phyloP scores from a whole-genome alignment of 2,888 invertebrate species.

The Pseudococcus longispinus region DNA sequence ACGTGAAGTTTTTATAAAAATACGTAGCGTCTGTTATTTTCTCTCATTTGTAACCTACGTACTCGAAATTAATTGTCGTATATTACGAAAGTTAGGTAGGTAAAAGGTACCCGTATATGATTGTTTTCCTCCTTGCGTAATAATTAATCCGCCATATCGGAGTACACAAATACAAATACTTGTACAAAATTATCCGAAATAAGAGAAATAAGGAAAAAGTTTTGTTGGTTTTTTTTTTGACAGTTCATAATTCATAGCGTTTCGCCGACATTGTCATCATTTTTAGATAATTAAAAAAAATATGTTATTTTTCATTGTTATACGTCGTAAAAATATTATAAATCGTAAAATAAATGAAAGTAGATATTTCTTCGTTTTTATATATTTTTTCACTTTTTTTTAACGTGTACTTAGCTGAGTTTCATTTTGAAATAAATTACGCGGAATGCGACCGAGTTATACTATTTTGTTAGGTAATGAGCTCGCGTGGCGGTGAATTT shows the following conservation, averaged over 20 bases:
- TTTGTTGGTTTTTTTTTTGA: not conserved
- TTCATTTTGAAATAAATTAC: not conserved
- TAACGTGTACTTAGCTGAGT: not conserved
- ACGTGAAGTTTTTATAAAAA: not conserved
- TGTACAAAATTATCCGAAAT: not conserved
- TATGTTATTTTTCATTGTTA: constrained; percentile 28
- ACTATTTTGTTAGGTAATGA: not conserved
- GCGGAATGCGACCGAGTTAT: not conserved
- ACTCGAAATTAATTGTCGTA: not conserved
- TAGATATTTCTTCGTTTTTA: constrained; percentile 3
- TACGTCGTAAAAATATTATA: constrained; percentile 5
- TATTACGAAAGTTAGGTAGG: not conserved
- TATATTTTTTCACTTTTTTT: constrained; percentile 12
- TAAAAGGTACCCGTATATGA: not conserved
- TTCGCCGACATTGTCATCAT: constrained; percentile 4
- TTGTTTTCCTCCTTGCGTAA: not conserved
- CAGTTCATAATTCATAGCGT: constrained; percentile 12
- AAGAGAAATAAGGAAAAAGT: constrained; percentile 21
- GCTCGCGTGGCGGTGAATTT: not conserved
- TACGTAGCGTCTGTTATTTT: not conserved
- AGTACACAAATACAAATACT: not conserved
- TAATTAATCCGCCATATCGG: not conserved
- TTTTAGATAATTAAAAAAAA: constrained; percentile 26
- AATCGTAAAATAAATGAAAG: constrained; percentile 28
- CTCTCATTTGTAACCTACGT: not conserved